Percentiles rank a stretch among this genome's conserved stretches.
Conservation (phyloP, 1,140 invertebrate genomes). For the Heliothis virescens region DNA sequence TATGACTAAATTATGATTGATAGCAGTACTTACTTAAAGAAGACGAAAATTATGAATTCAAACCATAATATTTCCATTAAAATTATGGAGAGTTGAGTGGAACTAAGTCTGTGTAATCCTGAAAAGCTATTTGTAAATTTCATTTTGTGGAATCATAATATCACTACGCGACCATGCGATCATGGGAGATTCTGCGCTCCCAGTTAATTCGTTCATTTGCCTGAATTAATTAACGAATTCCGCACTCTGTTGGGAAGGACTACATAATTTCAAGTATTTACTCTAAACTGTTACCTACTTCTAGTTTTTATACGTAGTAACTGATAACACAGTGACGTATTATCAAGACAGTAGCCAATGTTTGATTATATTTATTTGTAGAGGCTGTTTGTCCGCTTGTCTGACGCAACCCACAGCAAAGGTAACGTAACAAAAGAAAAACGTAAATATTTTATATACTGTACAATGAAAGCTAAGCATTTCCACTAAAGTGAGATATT, state of each 20-base stretch:
- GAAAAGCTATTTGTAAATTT: too few species aligned
- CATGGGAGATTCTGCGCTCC: not conserved
- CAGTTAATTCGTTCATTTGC: not conserved
- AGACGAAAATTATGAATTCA: too few species aligned
- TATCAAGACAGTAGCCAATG: too few species aligned
- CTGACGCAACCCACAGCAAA: conserved; percentile 27
- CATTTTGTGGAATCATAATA: too few species aligned
- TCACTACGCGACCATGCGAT: too few species aligned
- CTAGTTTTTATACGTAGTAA: too few species aligned
- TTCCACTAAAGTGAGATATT: conserved; percentile 78
- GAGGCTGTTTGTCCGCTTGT: not conserved
- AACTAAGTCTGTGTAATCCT: too few species aligned
- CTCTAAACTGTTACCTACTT: not conserved
- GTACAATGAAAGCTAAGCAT: conserved; percentile 61
- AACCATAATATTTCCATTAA: too few species aligned
- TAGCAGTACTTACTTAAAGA: too few species aligned
- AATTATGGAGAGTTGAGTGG: too few species aligned
- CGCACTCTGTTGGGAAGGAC: not conserved
- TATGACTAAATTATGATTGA: too few species aligned
- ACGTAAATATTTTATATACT: conserved; percentile 58
- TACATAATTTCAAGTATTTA: not conserved
- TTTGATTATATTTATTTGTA: conserved; percentile 6
- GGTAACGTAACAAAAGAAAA: conserved; percentile 27
- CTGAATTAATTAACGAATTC: conserved; percentile 1
- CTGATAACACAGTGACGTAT: too few species aligned